Evolutionary conservation across 2,113 vertebrate species (phyloP), one percentile per base, ranked within the genome.

Genomic region (Aramus guarauna): DNA sequence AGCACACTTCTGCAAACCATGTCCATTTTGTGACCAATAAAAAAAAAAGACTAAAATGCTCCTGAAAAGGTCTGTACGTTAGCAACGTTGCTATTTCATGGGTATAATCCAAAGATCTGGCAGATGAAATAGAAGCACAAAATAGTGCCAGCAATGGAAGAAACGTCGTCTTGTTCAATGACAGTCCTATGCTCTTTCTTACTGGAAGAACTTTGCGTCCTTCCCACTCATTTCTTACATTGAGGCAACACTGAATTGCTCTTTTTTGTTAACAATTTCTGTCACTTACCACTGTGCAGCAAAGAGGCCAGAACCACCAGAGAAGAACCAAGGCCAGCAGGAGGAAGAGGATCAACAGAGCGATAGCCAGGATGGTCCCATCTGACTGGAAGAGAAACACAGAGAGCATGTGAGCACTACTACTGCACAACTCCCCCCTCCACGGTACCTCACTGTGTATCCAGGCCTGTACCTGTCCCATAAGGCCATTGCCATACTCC

Each of bases 231-330:
- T 15, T 50, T 30, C 50, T 52, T 8, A 15, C 20, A 14, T 8
- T 12, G 2, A 12, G 77, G 26, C 37, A 88, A 29, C 26, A 22
- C 16, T 22, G 69, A 53, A 15, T 15, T 15, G 47, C 64, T 78
- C 73, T 15, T 37, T 14, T 52, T 45, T 39, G 77, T 21, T 56
- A 7, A 20, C 1, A 30, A 6, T 12, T 41, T 34, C 52, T 94
- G 34, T 30, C 72, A 98, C 99, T 99, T 97, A 99, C 99, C 99
- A 99, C 99, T 0, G 99, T 99, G 98, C 99, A 99, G 98, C 99
- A 99, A 30, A 99, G 99, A 34, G 99, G 99, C 99, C 99, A 99
- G 98, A 99, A 99, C 99, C 99, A 99, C 99, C 99, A 99, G 63
- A 99, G 98, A 11, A 99, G 98, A 19, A 96, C 98, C 98, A 99